Evolutionary conservation across 2,797 vertebrate species (phyloP), one percentile per base, ranked within the genome.

Genomic region (Carduelis carduelis): DNA sequence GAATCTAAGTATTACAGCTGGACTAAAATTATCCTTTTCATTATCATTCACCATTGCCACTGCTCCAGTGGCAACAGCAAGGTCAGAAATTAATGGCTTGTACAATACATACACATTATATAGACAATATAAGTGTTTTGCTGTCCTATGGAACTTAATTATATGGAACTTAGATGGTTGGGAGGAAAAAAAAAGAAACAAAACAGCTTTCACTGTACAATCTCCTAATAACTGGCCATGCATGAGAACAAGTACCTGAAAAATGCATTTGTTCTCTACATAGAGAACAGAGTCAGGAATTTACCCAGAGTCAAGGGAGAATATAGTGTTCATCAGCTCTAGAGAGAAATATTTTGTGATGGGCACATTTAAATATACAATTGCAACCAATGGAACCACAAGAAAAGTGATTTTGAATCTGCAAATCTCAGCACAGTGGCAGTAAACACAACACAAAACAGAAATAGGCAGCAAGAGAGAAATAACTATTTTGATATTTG

Each of bases 281-380:
- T 5, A 43, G 20, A 90, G 14, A 85, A 63, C 19, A 28, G 14
- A 10, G 26, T 32, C 16, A 64, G 18, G 41, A 77, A 81, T 70
- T 52, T 39, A 63, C 72, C 14, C 10, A 70, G 52, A 76, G 11
- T 21, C 30, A 85, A 89, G 82, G 23, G 8, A 89, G 19, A 64
- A 53, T 16, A 83, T 1, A 46, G 9, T 8, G 8, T 43, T 44
- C 47, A 37, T 27, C 24, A 83, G 37, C n/a, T 19, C 46, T 32
- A 47, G 26, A 69, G 13, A 61, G 23, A 78, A 75, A 30, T 4
- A 18, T 27, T 87, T 57, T 28, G 8, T 47, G 30, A 66, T 47
- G 10, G 6, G 15, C n/a, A 59, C 3, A 19, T 18, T 83, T 68
- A 79, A 65, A 74, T 47, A 68, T n/a, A 43, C 0, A 0, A 30